phyloP scores from a whole-genome alignment of 1,140 invertebrate species.

The Atta colombica region DNA sequence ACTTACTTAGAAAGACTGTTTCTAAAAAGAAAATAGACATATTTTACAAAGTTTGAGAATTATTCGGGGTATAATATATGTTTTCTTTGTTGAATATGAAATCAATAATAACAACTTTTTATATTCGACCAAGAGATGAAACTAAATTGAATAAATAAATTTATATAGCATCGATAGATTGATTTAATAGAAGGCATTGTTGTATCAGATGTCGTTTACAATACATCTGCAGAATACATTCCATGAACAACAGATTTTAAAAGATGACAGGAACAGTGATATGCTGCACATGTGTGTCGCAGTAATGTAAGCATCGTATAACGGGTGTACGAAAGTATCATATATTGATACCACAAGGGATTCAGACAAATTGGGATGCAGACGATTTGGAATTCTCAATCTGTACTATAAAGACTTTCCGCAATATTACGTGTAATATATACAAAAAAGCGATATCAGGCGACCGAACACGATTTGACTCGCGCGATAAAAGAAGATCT shows the following conservation, averaged over 20 bases:
- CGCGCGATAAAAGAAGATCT: conserved; percentile 22
- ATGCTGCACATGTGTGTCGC: conserved; percentile 14
- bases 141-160: not conserved
- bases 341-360: not conserved
- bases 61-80: not conserved
- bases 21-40: not conserved
- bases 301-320: conserved; percentile 11
- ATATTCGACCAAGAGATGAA: not conserved
- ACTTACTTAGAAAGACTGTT: not conserved
- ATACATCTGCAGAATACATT: not conserved
- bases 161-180: no score
- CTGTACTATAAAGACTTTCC: not conserved
- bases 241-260: conserved; percentile 4
- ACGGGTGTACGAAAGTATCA: conserved; percentile 33
- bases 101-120: not conserved
- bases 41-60: not conserved
- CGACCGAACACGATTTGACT: conserved; percentile 28
- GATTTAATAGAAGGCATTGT: not conserved
- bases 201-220: not conserved
- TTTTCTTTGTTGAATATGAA: not conserved
- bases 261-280: not conserved
- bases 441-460: conserved; percentile 23
- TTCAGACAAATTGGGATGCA: not conserved
- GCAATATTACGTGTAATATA: not conserved
- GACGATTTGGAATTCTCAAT: conserved; percentile 32